phyloP scores from a whole-genome alignment of 2,113 vertebrate genomes.

The Dasyurus viverrinus region DNA sequence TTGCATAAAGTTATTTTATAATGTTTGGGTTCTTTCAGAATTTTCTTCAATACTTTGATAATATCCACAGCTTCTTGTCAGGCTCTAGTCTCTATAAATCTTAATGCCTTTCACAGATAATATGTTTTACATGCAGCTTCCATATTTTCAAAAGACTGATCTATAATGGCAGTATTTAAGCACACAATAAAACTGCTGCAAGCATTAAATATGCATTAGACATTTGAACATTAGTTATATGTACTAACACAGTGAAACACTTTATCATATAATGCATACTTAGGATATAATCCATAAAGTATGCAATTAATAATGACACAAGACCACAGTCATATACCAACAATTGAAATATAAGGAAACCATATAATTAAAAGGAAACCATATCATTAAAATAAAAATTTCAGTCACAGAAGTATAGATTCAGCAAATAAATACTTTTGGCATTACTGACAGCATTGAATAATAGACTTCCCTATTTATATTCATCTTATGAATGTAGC shows the following conservation, averaged over 20 bases:
- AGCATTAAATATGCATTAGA: neutral
- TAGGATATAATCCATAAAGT: neutral
- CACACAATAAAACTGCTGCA: neutral
- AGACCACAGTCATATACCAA: neutral
- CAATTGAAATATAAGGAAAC: neutral
- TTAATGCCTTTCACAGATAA: neutral
- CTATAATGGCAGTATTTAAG: neutral
- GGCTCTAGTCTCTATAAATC: neutral
- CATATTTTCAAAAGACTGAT: neutral
- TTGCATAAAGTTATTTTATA: neutral
- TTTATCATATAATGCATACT: neutral
- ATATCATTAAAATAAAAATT: neutral
- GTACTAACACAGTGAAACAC: neutral
- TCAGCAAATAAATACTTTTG: neutral
- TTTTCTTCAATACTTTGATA: neutral
- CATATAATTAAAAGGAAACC: neutral
- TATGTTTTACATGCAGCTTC: neutral
- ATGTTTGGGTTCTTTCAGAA: neutral
- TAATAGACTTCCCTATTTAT: neutral
- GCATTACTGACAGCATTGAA: neutral
- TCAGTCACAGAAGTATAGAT: neutral
- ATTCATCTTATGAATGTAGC: neutral
- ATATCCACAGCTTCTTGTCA: neutral
- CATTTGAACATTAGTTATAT: neutral
- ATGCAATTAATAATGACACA: neutral